A percentile compares a stretch with the other conserved stretches of the same genome.
Evolutionary conservation across 2,113 vertebrate genomes (phyloP).

Genomic region (Dasyornis broadbenti): DNA sequence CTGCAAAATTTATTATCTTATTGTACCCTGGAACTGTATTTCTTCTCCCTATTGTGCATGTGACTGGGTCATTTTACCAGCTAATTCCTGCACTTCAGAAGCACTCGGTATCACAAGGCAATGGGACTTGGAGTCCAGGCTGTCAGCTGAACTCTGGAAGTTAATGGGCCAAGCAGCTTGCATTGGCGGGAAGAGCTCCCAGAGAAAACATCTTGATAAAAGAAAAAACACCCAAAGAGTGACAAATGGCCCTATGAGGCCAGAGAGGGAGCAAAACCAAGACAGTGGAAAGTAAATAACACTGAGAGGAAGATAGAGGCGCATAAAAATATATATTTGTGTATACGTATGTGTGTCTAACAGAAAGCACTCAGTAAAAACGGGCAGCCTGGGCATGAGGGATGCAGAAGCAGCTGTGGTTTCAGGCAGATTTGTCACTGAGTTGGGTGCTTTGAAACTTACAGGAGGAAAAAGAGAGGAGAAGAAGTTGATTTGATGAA

Average conservation of each 20-base stretch:
- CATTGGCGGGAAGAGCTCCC: not conserved
- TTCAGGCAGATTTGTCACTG: not conserved
- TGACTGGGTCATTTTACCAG: conserved; percentile 20
- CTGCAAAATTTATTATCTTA: conserved; percentile 33
- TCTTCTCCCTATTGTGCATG: conserved; percentile 2
- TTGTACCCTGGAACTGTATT: not conserved
- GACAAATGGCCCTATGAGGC: conserved; percentile 13
- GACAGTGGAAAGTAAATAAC: conserved; percentile 15
- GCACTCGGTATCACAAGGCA: conserved; percentile 10
- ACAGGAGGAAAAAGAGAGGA: not conserved
- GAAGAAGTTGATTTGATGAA: conserved; percentile 23
- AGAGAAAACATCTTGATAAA: conserved; percentile 35
- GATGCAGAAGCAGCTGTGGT: not conserved
- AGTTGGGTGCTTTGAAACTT: not conserved
- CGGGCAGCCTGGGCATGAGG: not conserved
- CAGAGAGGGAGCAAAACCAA: not conserved
- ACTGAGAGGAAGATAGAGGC: not conserved
- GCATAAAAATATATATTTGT: not conserved
- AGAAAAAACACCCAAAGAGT: conserved; percentile 22
- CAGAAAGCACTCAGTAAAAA: not conserved
- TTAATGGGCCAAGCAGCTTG: conserved; percentile 43
- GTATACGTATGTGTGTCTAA: not conserved
- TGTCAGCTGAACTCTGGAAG: conserved; percentile 31
- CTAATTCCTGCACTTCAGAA: not conserved
- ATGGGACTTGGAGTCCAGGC: not conserved